These are phyloP conservation scores for Cheilosia pagana DNA, from an alignment of 2,888 invertebrate species.

Conservation along the genomic window DNA sequence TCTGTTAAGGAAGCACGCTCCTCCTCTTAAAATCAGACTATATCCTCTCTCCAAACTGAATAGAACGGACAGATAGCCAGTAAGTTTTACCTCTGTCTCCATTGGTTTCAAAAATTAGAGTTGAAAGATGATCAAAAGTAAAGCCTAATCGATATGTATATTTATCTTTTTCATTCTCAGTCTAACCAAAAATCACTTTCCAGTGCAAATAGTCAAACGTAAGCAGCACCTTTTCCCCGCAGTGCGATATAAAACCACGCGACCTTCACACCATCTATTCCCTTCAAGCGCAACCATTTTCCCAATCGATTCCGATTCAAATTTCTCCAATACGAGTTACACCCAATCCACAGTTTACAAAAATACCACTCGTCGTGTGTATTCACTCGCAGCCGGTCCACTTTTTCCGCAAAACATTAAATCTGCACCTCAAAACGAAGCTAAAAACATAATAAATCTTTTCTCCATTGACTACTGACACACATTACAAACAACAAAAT, in stretches of 20 bases:
- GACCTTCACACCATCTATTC: constrained; percentile 22
- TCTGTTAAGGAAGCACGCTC: too few relatives aligned
- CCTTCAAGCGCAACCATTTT: constrained; percentile 2
- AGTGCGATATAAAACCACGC: neutral
- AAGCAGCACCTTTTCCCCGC: too few relatives aligned
- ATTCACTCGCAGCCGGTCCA: constrained; percentile 30
- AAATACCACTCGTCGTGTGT: neutral
- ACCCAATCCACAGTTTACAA: neutral
- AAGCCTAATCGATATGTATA: too few relatives aligned
- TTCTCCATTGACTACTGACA: constrained; percentile 64
- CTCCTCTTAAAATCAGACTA: too few relatives aligned
- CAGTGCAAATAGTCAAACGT: too few relatives aligned
- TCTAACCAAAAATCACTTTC: too few relatives aligned
- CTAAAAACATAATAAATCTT: constrained; percentile 44
- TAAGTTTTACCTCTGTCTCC: too few relatives aligned
- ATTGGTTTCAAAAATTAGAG: too few relatives aligned
- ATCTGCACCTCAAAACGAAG: constrained; percentile 63
- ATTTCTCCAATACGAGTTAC: constrained; percentile 21
- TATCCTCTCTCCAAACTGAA: too few relatives aligned
- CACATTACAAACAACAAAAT: constrained; percentile 35
- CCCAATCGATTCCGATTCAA: constrained; percentile 15
- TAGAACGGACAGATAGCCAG: too few relatives aligned
- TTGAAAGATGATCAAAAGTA: too few relatives aligned
- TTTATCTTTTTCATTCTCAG: too few relatives aligned
- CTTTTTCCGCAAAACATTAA: constrained; percentile 59